Base-by-base conservation (phyloP, 2,888 invertebrate genomes). In the Drosophila peninsularis region DNA sequence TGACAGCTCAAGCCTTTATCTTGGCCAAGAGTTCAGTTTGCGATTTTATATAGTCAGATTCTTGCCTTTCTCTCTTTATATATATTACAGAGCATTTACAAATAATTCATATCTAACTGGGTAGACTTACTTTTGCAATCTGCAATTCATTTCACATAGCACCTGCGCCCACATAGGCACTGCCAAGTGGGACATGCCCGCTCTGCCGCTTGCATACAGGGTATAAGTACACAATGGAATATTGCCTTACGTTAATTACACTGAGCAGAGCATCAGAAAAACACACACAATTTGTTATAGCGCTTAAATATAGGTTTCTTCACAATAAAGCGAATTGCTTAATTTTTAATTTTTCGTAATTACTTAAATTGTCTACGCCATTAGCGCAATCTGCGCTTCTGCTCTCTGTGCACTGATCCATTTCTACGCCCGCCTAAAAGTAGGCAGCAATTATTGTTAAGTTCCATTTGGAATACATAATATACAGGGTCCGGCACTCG, bases 351-450 rank as follows among this genome's bases (percentile, higher is more conserved):
- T n/a, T 27, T 27, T 5, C 1, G 13, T 14, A n/a, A 27, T n/a
- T 45, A 14, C 24, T 24, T 14, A 14, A 14, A 9, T 14, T 24
- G 14, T 14, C 21, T 14, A 9, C 21, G 5, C 1, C 14, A 44
- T n/a, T 24, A 2, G 27, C n/a, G 24, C 9, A 9, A 24, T 4
- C 9, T 24, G 21, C 13, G 14, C 14, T n/a, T n/a, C 10, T n/a
- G 10, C n/a, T 45, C 9, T 27, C 14, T 45, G 7, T 7, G 14
- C 14, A 10, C 24, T 9, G 14, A 44, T n/a, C 4, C 14, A 27
- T 45, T 45, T 27, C 27, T 27, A 17, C 2, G 9, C n/a, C 45
- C 45, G 72, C 72, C 67, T 13, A 1, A 72, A 71, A 71, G 72
- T 62, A 47, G 34, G 47, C 42, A 56, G 24, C 41, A 44, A 10